These are phyloP conservation scores for Caenorhabditis wallacei DNA, from an alignment of 2,888 invertebrate genomes.

Conservation along the genomic window DNA sequence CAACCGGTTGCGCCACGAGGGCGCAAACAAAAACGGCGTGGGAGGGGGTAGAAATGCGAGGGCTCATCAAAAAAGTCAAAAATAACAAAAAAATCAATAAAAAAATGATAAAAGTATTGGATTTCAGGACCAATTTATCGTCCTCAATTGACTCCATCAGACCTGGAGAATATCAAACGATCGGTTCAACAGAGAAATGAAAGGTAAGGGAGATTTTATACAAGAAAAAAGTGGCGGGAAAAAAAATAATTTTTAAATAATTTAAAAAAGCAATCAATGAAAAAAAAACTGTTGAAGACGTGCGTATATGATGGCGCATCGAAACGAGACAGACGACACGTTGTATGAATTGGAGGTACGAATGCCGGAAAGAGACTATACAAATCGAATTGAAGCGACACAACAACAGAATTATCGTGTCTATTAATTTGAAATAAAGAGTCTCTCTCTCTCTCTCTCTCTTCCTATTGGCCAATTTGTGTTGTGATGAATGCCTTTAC, in stretches of 20 bases:
- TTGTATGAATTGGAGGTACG: constrained; percentile 60
- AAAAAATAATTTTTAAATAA: not conserved
- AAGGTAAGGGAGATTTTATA: constrained; percentile 38
- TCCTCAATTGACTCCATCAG: constrained; percentile 57
- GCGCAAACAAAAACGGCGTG: no score
- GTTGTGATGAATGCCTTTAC: constrained; percentile 51
- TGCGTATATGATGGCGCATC: constrained; percentile 65
- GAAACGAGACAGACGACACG: constrained; percentile 66
- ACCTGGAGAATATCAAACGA: constrained; percentile 57
- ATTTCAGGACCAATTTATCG: constrained; percentile 57
- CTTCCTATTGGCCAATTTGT: constrained; percentile 38
- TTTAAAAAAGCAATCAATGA: constrained; percentile 1
- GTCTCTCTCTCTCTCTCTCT: not conserved
- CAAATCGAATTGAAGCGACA: constrained; percentile 37
- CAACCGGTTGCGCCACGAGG: no score
- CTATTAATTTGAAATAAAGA: no score
- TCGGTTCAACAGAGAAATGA: constrained; percentile 67
- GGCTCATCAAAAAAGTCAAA: no score
- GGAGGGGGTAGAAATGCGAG: no score
- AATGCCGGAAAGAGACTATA: constrained; percentile 66
- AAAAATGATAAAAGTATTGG: constrained; percentile 15
- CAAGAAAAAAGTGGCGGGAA: no score
- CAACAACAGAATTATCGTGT: constrained; percentile 34
- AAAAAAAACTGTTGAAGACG: constrained; percentile 28
- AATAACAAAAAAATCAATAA: constrained; percentile 1